A percentile compares a stretch with the other conserved stretches of the same genome.
phyloP scores from a whole-genome alignment of 1,140 invertebrate species.

The Megalopta genalis region DNA sequence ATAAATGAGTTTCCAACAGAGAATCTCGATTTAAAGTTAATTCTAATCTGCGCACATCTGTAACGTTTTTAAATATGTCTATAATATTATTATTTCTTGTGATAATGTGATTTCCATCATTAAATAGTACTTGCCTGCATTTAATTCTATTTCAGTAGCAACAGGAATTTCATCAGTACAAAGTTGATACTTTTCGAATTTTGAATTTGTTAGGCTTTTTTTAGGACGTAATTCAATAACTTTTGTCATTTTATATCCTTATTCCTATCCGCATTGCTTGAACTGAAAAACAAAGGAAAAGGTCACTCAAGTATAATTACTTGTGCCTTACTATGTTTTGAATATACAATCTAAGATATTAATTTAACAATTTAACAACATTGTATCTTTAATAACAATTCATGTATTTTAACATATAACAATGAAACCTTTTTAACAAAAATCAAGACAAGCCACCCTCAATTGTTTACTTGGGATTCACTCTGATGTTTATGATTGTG shows the following conservation, averaged over 20 bases:
- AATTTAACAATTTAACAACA: too few relatives aligned
- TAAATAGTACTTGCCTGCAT: constrained; percentile 59
- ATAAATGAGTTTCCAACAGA: constrained; percentile 73
- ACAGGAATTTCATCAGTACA: constrained; percentile 59
- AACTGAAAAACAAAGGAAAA: not conserved
- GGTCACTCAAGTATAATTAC: not conserved
- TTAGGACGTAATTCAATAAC: constrained; percentile 73
- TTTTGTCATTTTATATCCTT: constrained; percentile 67
- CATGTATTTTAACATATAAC: too few relatives aligned
- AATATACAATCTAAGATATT: too few relatives aligned
- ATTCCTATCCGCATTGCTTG: not conserved
- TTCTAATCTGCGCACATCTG: constrained; percentile 72
- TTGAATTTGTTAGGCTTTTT: constrained; percentile 65
- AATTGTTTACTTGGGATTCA: too few relatives aligned
- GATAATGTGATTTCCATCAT: not conserved
- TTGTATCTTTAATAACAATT: too few relatives aligned
- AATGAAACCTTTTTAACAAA: too few relatives aligned
- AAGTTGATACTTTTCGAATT: constrained; percentile 78
- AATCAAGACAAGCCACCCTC: too few relatives aligned
- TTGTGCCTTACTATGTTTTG: too few relatives aligned
- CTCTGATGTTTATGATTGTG: too few relatives aligned
- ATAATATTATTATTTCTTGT: constrained; percentile 7
- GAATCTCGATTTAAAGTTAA: constrained; percentile 70
- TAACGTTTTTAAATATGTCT: constrained; percentile 20
- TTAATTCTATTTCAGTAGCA: constrained; percentile 61